These are phyloP conservation scores for Caenorhabditis imperialis DNA, from an alignment of 2,888 invertebrate species.

Conservation along the genomic window DNA sequence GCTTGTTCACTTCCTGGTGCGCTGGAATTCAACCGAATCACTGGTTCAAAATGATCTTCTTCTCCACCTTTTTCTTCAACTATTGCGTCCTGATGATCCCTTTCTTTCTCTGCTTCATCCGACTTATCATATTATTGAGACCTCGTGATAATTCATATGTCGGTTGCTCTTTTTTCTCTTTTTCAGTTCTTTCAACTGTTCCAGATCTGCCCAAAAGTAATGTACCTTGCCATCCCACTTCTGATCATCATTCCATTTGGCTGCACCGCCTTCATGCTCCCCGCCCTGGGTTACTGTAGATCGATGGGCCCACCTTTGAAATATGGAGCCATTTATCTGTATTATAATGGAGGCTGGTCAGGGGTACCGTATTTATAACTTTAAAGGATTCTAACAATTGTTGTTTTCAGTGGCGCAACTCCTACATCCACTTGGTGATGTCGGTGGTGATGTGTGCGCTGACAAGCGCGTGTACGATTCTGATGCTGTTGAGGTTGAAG, in stretches of 20 bases:
- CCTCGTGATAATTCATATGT: conserved; percentile 17
- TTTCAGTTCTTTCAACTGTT: neutral
- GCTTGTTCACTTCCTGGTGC: conserved; percentile 41
- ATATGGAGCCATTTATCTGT: conserved; percentile 29
- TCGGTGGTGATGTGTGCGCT: conserved; percentile 24
- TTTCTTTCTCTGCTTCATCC: conserved; percentile 22
- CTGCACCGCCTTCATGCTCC: conserved; percentile 37
- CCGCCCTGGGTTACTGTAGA: conserved; percentile 43
- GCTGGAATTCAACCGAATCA: conserved; percentile 33
- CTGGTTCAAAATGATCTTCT: conserved; percentile 35
- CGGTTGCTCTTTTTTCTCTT: too few relatives aligned
- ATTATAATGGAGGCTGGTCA: conserved; percentile 20
- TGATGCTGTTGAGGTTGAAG: conserved; percentile 33
- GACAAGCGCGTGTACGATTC: conserved; percentile 13
- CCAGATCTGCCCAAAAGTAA: conserved; percentile 30
- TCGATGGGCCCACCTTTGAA: conserved; percentile 27
- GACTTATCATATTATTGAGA: conserved; percentile 30
- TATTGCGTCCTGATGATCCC: conserved; percentile 27
- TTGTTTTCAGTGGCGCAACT: conserved; percentile 30
- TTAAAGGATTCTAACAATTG: too few relatives aligned
- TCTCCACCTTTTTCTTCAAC: conserved; percentile 32
- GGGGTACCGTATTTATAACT: neutral
- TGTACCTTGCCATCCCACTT: conserved; percentile 7
- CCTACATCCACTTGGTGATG: conserved; percentile 33
- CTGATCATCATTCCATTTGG: conserved; percentile 26